phyloP scores from a whole-genome alignment of 1,140 invertebrate species.

The Diachasma alloeum region DNA sequence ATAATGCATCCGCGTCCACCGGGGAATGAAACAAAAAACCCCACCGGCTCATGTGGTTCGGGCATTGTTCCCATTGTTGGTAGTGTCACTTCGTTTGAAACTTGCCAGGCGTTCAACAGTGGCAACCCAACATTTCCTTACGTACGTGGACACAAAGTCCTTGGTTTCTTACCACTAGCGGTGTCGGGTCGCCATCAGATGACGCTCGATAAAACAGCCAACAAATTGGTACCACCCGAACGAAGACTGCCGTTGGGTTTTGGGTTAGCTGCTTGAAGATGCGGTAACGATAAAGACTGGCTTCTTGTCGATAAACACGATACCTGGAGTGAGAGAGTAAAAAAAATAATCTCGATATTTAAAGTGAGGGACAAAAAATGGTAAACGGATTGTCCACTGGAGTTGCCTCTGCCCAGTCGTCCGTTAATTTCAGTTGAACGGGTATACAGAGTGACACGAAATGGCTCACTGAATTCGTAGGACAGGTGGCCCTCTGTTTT shows the following conservation, averaged over 20 bases:
- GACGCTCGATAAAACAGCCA: conserved; percentile 59
- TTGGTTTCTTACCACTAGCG: conserved; percentile 22
- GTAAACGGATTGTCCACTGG: neutral
- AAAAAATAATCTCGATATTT: conserved; percentile 3
- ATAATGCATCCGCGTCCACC: conserved; percentile 52
- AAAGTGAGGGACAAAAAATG: conserved; percentile 6
- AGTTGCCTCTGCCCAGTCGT: conserved; percentile 6
- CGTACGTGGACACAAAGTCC: neutral
- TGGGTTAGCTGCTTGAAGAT: neutral
- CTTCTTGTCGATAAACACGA: conserved; percentile 30
- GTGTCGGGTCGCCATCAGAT: conserved; percentile 63
- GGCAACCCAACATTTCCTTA: neutral
- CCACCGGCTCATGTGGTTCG: neutral
- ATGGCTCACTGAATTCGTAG: neutral
- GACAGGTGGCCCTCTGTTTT: neutral
- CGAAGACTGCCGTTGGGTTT: conserved; percentile 32
- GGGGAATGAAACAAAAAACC: conserved; percentile 58
- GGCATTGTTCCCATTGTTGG: conserved; percentile 57
- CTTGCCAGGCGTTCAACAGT: conserved; percentile 32
- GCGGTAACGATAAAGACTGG: neutral
- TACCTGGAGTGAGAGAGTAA: neutral
- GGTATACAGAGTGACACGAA: conserved; percentile 9
- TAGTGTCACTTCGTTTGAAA: conserved; percentile 58
- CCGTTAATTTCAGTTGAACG: conserved; percentile 27
- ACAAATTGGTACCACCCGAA: conserved; percentile 64